Evolutionary conservation across 2,888 invertebrate species (phyloP), one percentile per base, ranked within the genome.

Genomic region (Eretmocerus hayati): DNA sequence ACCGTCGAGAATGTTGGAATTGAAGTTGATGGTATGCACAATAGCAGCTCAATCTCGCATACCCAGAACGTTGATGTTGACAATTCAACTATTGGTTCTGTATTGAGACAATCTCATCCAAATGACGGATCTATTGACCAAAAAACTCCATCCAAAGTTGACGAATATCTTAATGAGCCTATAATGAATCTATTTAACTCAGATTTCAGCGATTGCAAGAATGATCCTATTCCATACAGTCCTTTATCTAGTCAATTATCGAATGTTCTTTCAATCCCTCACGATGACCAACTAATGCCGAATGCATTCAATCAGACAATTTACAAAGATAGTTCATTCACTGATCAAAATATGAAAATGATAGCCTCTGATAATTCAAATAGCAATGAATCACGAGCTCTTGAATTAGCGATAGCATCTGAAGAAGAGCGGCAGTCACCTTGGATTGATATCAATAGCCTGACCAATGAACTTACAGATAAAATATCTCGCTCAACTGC

Each of bases 391-490:
- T 51, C 54, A 22, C 48, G 46, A 69, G 86, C 85, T 1, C 75
- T 85, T 58, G 83, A 87, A 61, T 69, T 87, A 58, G 84, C 85
- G 4, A 73, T 84, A 58, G 86, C 86, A 0, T 83, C 84, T 30
- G 86, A 87, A 62, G 81, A 86, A 55, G 87, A 87, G 68, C 75
- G 84, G 33, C 83, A 85, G 52, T 79, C 83, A 0, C 81, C 84
- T 1, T 87, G 87, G 87, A 77, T 84, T 2, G 84, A 87, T 62
- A 84, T 84, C 0, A 54, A 54, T 36, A 48, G 51, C 9, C 22
- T 54, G 22, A 51, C 54, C 11, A 51, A 40, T 39, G 51, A 54
- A 41, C 44, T 54, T 26, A 42, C 51, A 9, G 51, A 54, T 11
- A 54, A 54, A 48, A 54, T 54, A 38, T 83, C 81, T 56, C 81